A percentile compares a stretch with the other conserved stretches of the same genome.
Evolutionary conservation across 2,888 invertebrate genomes (phyloP).

Genomic region (Dicyrtomina minuta): DNA sequence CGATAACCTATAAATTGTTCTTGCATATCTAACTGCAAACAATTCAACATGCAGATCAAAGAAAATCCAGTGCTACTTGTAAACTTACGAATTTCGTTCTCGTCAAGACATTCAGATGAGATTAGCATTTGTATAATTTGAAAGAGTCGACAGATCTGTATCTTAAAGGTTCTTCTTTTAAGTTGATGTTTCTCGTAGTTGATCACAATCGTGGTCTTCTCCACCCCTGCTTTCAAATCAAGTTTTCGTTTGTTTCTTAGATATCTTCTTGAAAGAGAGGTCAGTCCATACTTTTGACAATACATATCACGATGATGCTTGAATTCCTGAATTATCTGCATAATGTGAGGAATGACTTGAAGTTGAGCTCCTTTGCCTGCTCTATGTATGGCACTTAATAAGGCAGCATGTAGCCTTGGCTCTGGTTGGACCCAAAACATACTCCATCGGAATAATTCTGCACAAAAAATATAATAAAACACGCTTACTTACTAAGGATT

Average conservation of each 20-base stretch:
- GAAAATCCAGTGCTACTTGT: background rate
- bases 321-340: slow-evolving; percentile 50
- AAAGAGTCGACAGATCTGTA: slow-evolving; percentile 36
- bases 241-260: slow-evolving; percentile 9
- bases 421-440: slow-evolving; percentile 35
- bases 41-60: background rate
- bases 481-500: background rate
- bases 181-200: background rate
- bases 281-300: slow-evolving; percentile 15
- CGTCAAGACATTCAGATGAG: slow-evolving; percentile 45
- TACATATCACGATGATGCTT: slow-evolving; percentile 38
- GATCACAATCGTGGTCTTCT: background rate
- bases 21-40: too few relatives aligned
- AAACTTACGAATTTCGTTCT: slow-evolving; percentile 51
- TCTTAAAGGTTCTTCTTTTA: slow-evolving; percentile 33
- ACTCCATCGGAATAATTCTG: slow-evolving; percentile 51
- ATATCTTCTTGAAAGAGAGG: background rate
- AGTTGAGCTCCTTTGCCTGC: slow-evolving; percentile 48
- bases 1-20: too few relatives aligned
- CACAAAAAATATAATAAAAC: background rate
- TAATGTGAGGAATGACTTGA: slow-evolving; percentile 50
- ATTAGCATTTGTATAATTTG: slow-evolving; percentile 50
- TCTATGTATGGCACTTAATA: slow-evolving; percentile 46
- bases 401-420: slow-evolving; percentile 43
- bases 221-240: slow-evolving; percentile 25